These are phyloP conservation scores for Lochmaea crataegi DNA, from an alignment of 2,888 invertebrate species.

Conservation along the genomic window DNA sequence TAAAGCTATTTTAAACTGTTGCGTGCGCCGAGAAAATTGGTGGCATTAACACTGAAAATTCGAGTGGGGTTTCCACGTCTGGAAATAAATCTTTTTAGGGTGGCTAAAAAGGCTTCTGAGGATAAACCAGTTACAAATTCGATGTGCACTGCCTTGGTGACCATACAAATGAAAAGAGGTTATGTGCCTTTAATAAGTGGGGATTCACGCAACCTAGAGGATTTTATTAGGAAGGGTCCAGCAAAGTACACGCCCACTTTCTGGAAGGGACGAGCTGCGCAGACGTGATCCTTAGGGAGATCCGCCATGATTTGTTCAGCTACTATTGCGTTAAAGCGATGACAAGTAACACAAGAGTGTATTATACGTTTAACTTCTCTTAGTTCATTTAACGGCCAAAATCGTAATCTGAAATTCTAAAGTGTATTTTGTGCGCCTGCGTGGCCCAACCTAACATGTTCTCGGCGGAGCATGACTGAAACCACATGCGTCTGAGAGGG, in stretches of 20 bases:
- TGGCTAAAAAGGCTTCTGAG: conserved; percentile 27
- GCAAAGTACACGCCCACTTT: conserved; percentile 44
- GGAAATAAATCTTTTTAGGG: conserved; percentile 31
- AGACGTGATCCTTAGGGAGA: conserved; percentile 22
- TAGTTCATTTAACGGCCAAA: conserved; percentile 41
- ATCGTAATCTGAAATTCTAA: conserved; percentile 36
- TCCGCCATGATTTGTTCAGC: conserved; percentile 11
- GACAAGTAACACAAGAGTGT: conserved; percentile 39
- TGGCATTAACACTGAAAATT: conserved; percentile 8
- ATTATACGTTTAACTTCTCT: conserved; percentile 33
- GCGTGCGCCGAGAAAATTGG: too few relatives aligned
- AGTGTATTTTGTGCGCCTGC: conserved; percentile 42
- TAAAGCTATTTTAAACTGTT: too few relatives aligned
- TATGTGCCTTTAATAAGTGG: conserved; percentile 32
- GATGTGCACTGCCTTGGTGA: conserved; percentile 30
- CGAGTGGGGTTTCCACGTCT: conserved; percentile 26
- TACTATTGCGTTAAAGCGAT: conserved; percentile 29
- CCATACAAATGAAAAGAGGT: conserved; percentile 26
- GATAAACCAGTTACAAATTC: conserved; percentile 27
- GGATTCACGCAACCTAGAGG: conserved; percentile 35
- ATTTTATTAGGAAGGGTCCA: conserved; percentile 39
- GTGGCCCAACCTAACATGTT: conserved; percentile 25
- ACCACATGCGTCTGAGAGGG: background rate
- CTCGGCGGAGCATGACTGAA: background rate
- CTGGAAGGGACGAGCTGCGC: conserved; percentile 33